phyloP scores from a whole-genome alignment of 2,113 vertebrate genomes.

The Mesitornis unicolor region DNA sequence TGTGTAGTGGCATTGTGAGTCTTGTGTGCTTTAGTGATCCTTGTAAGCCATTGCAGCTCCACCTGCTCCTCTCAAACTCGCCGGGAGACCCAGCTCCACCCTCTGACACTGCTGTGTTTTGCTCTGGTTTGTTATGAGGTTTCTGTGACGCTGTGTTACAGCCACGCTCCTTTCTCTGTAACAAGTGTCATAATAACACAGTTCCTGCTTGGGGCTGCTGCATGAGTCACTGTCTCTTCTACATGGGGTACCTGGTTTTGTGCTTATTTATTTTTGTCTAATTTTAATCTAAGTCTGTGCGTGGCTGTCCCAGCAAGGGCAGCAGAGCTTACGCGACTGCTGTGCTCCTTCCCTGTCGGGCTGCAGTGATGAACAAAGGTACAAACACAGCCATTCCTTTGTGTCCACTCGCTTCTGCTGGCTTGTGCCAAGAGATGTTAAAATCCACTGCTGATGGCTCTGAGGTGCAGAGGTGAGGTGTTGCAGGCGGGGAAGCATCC shows the following conservation, averaged over 20 bases:
- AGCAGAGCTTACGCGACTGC: background rate
- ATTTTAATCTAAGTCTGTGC: background rate
- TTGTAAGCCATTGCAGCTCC: background rate
- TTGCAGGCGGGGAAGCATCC: background rate
- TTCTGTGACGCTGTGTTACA: rapidly evolving
- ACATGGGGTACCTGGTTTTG: background rate
- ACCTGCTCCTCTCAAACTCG: background rate
- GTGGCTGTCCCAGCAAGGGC: background rate
- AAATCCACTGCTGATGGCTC: background rate
- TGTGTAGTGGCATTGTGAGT: background rate
- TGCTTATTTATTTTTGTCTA: background rate
- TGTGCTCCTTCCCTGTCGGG: rapidly evolving
- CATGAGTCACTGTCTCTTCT: background rate
- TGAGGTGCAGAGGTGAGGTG: background rate
- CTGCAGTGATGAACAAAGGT: background rate
- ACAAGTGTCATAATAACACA: rapidly evolving
- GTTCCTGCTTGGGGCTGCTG: background rate
- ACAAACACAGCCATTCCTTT: background rate
- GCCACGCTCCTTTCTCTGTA: background rate
- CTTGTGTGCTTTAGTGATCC: background rate
- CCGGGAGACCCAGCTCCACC: background rate
- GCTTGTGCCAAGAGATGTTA: background rate
- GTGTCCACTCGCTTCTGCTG: background rate
- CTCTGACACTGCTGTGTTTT: background rate
- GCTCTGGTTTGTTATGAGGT: too few species aligned